Evolutionary conservation across 2,113 vertebrate genomes (phyloP), one percentile per base, ranked within the genome.

Genomic region (Entomyzon cyanotis): DNA sequence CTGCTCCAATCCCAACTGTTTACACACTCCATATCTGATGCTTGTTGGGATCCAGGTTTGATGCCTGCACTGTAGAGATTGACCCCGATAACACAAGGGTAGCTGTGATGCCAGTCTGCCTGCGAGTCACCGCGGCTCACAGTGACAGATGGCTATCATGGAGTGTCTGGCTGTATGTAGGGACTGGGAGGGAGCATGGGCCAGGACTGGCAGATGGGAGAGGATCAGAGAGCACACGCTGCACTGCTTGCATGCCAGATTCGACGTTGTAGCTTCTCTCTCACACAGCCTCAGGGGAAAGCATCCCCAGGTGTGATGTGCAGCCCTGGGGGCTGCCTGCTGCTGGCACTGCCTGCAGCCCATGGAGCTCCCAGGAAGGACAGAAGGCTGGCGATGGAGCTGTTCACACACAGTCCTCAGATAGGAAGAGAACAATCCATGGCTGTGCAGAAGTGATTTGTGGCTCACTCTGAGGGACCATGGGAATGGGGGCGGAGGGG

Each of bases 221-320:
- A 63, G 80, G 73, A 70, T 44, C 55, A 15, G 50, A 69, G 60
- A 74, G 73, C 68, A 46, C 47, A 53, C 1, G 0, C 73, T 41
- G 65, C 10, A 2, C 77, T 23, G 1, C 47, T 82, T 9, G 25
- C 0, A 0, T 74, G 86, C 56, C 89, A 93, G 89, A 78, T 80
- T 80, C 68, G 52, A 55, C 73, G 27, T 55, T 90, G 80, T 1
- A 3, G 56, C 79, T 74, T 20, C 46, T 60, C 37, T 64, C 37
- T 52, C 41, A 4, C 0, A 0, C 42, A 49, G 86, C 28, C 1
- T 0, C 3, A 3, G n/a, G 0, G 0, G 62, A 55, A 21, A 47
- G 37, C 49, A 25, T 28, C 30, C 11, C 18, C 18, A 27, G 42
- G 39, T 0, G 2, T 55, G 39, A 15, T 16, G 37, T 4, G 1